phyloP scores from a whole-genome alignment of 2,113 vertebrate species.

The Mungos mungo region DNA sequence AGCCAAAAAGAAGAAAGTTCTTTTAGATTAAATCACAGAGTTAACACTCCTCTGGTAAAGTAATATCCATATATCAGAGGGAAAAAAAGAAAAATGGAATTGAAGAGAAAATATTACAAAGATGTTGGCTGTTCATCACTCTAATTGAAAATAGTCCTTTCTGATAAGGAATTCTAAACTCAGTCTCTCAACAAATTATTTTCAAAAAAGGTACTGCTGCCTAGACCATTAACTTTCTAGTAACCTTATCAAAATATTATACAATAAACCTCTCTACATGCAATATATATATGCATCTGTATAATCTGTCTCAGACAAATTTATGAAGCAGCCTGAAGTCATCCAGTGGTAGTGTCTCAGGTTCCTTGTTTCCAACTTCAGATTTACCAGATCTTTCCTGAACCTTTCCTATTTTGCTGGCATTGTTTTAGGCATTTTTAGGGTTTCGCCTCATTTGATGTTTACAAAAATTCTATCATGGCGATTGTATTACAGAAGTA shows the following conservation, averaged over 20 bases:
- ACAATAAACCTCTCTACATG: background rate
- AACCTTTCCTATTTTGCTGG: background rate
- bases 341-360: background rate
- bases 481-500: background rate
- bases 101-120: background rate
- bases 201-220: background rate
- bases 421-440: background rate
- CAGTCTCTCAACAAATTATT: background rate
- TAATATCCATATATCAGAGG: background rate
- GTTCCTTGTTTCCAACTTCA: background rate
- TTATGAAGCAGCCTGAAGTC: background rate
- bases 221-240: background rate
- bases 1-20: background rate
- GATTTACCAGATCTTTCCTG: background rate
- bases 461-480: background rate
- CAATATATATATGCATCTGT: background rate
- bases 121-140: background rate
- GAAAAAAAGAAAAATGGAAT: background rate
- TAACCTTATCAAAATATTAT: conserved; percentile 1
- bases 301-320: background rate
- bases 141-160: conserved; percentile 26
- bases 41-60: background rate
- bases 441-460: background rate
- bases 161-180: background rate
- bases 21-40: background rate